Evolutionary conservation across 2,113 vertebrate genomes (phyloP), one percentile per base, ranked within the genome.

Genomic region (Trinectes maculatus): DNA sequence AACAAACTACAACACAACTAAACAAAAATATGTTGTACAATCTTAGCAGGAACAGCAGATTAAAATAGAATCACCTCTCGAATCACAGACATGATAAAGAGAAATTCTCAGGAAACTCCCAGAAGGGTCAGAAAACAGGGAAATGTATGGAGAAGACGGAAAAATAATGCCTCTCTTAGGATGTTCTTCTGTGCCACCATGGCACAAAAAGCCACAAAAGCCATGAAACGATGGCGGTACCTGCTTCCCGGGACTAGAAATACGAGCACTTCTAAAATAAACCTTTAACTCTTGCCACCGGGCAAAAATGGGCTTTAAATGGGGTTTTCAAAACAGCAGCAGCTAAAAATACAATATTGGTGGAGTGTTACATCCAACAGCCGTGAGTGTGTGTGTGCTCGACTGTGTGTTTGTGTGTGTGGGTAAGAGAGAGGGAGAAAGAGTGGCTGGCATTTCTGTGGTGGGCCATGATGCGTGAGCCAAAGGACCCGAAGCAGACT

Each of bases 341-440:
- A 49, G 67, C 87, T 90, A 92, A 92, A 92, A 92, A 92, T 92
- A 92, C 60, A 86, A 85, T 87, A 73, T 79, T 78, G 72, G 60
- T 80, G 83, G 77, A 79, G 74, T 77, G 80, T 75, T 77, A 81
- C 74, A 77, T 79, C 74, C 78, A 76, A 78, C 79, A 87, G 83
- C 80, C 81, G 81, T 77, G 64, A 28, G 12, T 68, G 64, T 69
- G 60, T 39, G 65, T 59, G 47, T 54, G 39, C 59, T 67, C 58
- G 28, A 46, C 43, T 53, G 63, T 59, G 48, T n/a, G n/a, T n/a
- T n/a, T n/a, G n/a, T n/a, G 29, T 31, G 29, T 61, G 75, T 48
- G 63, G n/a, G 51, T n/a, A 56, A 40, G 75, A 22, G 51, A 16
- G 60, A 34, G 47, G 6, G 43, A 60, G 61, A 67, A 43, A 47